phyloP scores from a whole-genome alignment of 1,140 invertebrate species.

The Muscidifurax raptorellus region DNA sequence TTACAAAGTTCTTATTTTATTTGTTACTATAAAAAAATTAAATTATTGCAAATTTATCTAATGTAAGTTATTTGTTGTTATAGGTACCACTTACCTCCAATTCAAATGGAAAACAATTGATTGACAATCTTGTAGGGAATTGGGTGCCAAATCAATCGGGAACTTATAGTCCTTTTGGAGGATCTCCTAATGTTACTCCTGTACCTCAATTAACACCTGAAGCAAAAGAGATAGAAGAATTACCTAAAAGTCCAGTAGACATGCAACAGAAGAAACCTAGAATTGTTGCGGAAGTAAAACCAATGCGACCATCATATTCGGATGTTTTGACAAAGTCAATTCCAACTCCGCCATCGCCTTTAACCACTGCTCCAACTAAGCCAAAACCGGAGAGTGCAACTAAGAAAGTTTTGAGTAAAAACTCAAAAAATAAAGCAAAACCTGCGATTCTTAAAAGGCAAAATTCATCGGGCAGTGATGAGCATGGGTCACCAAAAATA shows the following conservation, averaged over 20 bases:
- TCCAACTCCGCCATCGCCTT: constrained; percentile 66
- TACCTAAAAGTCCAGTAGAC: constrained; percentile 57
- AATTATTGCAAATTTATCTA: too few relatives aligned
- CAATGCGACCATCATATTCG: constrained; percentile 89
- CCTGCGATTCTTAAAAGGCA: constrained; percentile 71
- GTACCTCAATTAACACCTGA: constrained; percentile 59
- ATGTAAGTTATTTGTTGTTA: constrained; percentile 1
- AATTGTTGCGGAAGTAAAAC: constrained; percentile 89
- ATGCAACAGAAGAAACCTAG: constrained; percentile 79
- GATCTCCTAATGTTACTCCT: constrained; percentile 70
- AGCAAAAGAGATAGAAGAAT: constrained; percentile 59
- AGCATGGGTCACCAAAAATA: constrained; percentile 74
- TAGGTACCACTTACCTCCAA: constrained; percentile 60
- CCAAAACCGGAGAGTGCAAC: constrained; percentile 64
- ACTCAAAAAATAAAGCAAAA: constrained; percentile 68
- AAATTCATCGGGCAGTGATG: constrained; percentile 76
- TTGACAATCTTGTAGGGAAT: constrained; percentile 88
- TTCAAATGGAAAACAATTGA: constrained; percentile 75
- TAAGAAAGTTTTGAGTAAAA: constrained; percentile 67
- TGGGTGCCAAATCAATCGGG: constrained; percentile 87
- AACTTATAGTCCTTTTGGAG: constrained; percentile 88
- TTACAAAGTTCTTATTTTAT: too few relatives aligned
- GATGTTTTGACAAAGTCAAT: constrained; percentile 86
- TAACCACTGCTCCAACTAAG: constrained; percentile 65
- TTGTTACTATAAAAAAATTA: background rate